phyloP scores from a whole-genome alignment of 2,797 vertebrate species.

The Gambusia yucatana region DNA sequence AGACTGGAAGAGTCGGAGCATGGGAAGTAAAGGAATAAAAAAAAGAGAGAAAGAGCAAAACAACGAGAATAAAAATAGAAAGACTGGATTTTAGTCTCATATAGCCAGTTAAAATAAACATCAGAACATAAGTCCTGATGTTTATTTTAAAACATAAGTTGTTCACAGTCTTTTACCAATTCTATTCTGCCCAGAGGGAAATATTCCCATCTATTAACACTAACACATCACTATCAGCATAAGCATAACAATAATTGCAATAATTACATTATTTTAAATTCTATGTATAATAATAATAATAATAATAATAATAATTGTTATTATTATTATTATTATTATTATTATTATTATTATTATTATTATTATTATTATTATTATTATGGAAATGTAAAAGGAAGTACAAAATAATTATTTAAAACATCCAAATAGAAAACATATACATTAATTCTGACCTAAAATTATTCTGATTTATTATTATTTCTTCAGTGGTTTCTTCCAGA shows the following conservation, averaged over 20 bases:
- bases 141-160: neutral
- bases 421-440: neutral
- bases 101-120: neutral
- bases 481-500: neutral
- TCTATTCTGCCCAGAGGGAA: slow-evolving; percentile 15
- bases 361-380: no score
- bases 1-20: slow-evolving; percentile 44
- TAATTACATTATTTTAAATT: neutral
- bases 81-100: slow-evolving; percentile 29
- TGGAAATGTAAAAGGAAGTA: neutral
- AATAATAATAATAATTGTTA: neutral
- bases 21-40: slow-evolving; percentile 40
- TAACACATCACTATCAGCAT: slow-evolving; percentile 3
- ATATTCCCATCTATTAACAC: neutral
- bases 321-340: no score
- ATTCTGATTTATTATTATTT: neutral
- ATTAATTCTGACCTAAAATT: neutral
- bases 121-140: neutral
- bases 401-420: neutral
- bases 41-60: slow-evolving; percentile 47
- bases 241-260: neutral
- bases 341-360: no score
- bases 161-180: neutral
- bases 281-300: neutral
- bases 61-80: slow-evolving; percentile 45